Base-by-base conservation (phyloP, 2,888 invertebrate species). In the Aleiodes leptofemur region DNA sequence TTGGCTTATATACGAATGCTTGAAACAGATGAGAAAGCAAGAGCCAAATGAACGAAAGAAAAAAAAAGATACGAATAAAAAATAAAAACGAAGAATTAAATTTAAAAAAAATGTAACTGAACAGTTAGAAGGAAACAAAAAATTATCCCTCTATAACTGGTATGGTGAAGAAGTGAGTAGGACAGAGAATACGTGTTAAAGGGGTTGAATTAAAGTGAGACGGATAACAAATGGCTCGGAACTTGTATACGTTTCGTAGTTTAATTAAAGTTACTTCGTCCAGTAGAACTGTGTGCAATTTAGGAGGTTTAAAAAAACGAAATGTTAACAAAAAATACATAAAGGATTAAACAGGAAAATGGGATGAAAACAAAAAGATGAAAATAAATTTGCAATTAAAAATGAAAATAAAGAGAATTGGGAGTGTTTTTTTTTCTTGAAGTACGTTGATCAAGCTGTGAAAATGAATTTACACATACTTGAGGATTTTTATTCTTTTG, bases 251-350 rank as follows among this genome's bases (percentile, higher is more conserved):
- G 77, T 77, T 79, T 71, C 79, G 76, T 78, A 78, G 78, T 79
- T 79, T 80, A 80, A 80, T 80, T 80, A 79, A 79, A 80, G 76
- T 80, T 77, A 76, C 57, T 77, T 31, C 50, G 76, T 73, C 77
- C 78, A 70, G 77, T 75, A 74, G 74, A 77, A 69, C 55, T 72
- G 64, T 79, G 76, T 79, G 76, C 78, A 74, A 79, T 78, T 76
- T 74, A 71, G 31, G 72, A 69, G 73, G 43, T 73, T 69, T 59
- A 14, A 23, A 66, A 66, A 64, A 77, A 78, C 59, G 57, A 66
- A 66, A 23, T 14, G 16, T 23, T 31, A n/a, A 55, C 3, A 70
- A 34, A 56, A 55, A 5, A 38, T 50, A 69, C 16, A 4, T 31
- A 23, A 76, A 74, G 64, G 29, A 59, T 50, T 11, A 31, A 71